These are phyloP conservation scores for Onychomys leucogaster DNA, from an alignment of 2,797 vertebrate species.

Conservation along the genomic window DNA sequence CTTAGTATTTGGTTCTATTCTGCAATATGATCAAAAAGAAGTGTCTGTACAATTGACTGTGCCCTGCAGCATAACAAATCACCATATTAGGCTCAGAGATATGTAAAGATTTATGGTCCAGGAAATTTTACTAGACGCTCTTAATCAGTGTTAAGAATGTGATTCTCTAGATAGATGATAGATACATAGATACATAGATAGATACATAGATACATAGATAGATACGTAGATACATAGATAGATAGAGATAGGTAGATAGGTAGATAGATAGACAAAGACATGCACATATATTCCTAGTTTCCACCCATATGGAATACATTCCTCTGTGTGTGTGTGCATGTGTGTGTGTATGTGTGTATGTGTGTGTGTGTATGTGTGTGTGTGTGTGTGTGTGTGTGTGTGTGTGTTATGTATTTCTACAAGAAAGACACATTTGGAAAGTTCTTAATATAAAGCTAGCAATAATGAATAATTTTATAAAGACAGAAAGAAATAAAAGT, in stretches of 20 bases:
- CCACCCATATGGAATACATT: not conserved
- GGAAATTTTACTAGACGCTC: not conserved
- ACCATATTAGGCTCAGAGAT: not conserved
- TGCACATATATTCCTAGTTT: not conserved
- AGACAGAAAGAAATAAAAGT: not conserved
- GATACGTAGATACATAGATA: too few species aligned
- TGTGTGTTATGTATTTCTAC: not conserved
- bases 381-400: not conserved
- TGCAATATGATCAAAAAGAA: constrained; percentile 37
- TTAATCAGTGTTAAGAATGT: not conserved
- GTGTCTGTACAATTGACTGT: not conserved
- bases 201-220: not conserved
- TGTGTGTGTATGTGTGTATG: not conserved
- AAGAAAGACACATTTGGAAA: not conserved
- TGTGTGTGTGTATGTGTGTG: not conserved
- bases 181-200: not conserved
- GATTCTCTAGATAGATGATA: not conserved
- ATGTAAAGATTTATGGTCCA: constrained; percentile 50
- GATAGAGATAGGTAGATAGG: too few species aligned
- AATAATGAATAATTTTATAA: not conserved
- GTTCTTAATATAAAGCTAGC: not conserved
- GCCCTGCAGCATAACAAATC: constrained; percentile 43
- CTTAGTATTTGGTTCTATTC: constrained; percentile 49
- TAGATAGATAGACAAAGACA: not conserved
- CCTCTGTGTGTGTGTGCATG: not conserved